phyloP scores from a whole-genome alignment of 2,797 vertebrate species.

The Neopelma chrysocephalum region DNA sequence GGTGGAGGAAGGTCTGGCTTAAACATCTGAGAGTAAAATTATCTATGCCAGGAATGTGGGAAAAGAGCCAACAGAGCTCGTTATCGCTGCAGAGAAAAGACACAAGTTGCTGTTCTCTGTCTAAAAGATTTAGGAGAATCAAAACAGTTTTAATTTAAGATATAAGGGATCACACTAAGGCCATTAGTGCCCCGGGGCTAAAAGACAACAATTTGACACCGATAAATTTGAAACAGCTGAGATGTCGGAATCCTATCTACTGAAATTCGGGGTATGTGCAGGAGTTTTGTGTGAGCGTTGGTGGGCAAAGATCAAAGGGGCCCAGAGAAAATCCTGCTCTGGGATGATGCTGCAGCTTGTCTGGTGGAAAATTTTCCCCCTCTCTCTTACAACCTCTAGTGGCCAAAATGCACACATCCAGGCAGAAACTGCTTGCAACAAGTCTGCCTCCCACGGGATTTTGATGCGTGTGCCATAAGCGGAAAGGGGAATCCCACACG shows the following conservation, averaged over 20 bases:
- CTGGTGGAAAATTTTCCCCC: background rate
- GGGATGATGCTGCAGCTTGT: background rate
- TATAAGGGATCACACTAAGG: background rate
- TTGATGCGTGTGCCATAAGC: background rate
- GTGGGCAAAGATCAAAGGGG: background rate
- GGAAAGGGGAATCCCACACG: background rate
- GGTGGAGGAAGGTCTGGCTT: background rate
- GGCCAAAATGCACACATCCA: background rate
- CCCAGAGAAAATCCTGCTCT: background rate
- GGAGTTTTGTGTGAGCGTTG: background rate
- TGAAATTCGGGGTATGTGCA: background rate
- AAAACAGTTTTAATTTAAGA: background rate
- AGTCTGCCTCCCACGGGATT: background rate
- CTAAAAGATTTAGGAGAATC: background rate
- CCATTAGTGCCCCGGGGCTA: background rate
- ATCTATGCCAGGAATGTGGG: background rate
- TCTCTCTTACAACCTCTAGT: background rate
- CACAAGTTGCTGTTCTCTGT: background rate
- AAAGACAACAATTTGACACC: background rate
- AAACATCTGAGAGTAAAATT: background rate
- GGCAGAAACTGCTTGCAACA: background rate
- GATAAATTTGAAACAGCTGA: background rate
- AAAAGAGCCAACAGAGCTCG: background rate
- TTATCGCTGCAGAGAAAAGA: background rate
- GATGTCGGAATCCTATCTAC: background rate